phyloP scores from a whole-genome alignment of 2,113 vertebrate genomes.

The Caranx melampygus region DNA sequence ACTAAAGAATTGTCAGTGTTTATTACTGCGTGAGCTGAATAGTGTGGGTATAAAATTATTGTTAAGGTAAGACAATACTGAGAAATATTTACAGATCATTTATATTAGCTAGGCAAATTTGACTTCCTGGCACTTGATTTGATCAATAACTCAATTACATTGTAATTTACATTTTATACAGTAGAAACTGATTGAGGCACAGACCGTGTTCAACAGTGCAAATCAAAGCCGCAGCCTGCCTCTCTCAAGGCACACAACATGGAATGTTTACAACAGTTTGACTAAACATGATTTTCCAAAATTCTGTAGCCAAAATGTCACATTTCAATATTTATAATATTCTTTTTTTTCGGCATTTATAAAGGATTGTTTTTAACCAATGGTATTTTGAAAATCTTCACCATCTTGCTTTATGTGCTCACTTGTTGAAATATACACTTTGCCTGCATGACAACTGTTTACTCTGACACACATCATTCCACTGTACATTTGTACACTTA shows the following conservation, averaged over 20 bases:
- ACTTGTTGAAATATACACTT: slow-evolving; percentile 56
- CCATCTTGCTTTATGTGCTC: slow-evolving; percentile 31
- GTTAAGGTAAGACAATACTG: slow-evolving; percentile 87
- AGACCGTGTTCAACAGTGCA: slow-evolving; percentile 86
- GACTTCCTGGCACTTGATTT: slow-evolving; percentile 84
- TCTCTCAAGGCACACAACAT: slow-evolving; percentile 76
- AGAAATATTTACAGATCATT: slow-evolving; percentile 89
- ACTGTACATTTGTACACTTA: slow-evolving; percentile 74
- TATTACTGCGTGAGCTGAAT: slow-evolving; percentile 72
- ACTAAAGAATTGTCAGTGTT: slow-evolving; percentile 70
- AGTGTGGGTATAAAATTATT: slow-evolving; percentile 86
- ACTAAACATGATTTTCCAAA: slow-evolving; percentile 70
- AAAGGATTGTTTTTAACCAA: slow-evolving; percentile 30
- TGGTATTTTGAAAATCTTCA: slow-evolving; percentile 32
- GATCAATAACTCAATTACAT: slow-evolving; percentile 70
- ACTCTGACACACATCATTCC: slow-evolving; percentile 42
- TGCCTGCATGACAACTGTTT: slow-evolving; percentile 41
- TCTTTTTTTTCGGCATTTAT: slow-evolving; percentile 17
- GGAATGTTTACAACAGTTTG: slow-evolving; percentile 89
- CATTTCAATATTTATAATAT: slow-evolving; percentile 29
- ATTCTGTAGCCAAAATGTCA: slow-evolving; percentile 67
- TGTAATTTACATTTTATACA: slow-evolving; percentile 76
- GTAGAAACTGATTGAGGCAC: slow-evolving; percentile 72
- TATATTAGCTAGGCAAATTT: slow-evolving; percentile 87
- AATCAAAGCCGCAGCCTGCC: slow-evolving; percentile 88